A percentile compares a stretch with the other conserved stretches of the same genome.
phyloP scores from a whole-genome alignment of 2,113 vertebrate genomes.

The Physeter macrocephalus region DNA sequence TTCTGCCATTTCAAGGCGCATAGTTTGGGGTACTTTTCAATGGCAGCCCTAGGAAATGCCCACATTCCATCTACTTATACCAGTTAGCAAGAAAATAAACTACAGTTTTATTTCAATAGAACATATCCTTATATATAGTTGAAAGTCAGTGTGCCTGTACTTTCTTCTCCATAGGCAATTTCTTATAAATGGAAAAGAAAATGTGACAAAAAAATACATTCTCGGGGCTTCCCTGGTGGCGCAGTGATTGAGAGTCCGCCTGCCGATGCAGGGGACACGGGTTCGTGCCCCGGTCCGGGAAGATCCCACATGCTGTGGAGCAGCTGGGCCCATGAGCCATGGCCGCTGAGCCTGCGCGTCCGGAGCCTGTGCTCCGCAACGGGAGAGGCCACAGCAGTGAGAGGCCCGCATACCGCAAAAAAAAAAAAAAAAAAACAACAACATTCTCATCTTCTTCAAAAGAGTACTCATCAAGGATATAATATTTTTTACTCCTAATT shows the following conservation, averaged over 20 bases:
- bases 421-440: too few relatives aligned
- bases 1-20: not conserved
- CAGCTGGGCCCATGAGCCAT: too few relatives aligned
- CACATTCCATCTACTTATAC: not conserved
- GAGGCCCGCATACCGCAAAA: too few relatives aligned
- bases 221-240: too few relatives aligned
- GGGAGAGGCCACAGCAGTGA: too few relatives aligned
- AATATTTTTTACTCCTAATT: not conserved
- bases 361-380: too few relatives aligned
- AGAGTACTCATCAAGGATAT: not conserved
- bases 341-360: too few relatives aligned
- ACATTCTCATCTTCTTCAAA: not conserved
- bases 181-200: not conserved
- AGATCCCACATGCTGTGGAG: too few relatives aligned
- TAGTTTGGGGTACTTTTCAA: not conserved
- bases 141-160: not conserved
- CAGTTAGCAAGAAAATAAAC: not conserved
- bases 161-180: not conserved
- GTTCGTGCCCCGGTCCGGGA: too few relatives aligned
- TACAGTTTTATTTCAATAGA: not conserved
- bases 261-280: too few relatives aligned
- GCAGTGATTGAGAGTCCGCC: too few relatives aligned
- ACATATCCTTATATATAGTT: not conserved
- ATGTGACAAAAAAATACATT: not conserved
- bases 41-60: not conserved